Percentiles rank a stretch among this genome's conserved stretches.
Evolutionary conservation across 1,140 invertebrate genomes (phyloP).

Genomic region (Bacillus rossius): DNA sequence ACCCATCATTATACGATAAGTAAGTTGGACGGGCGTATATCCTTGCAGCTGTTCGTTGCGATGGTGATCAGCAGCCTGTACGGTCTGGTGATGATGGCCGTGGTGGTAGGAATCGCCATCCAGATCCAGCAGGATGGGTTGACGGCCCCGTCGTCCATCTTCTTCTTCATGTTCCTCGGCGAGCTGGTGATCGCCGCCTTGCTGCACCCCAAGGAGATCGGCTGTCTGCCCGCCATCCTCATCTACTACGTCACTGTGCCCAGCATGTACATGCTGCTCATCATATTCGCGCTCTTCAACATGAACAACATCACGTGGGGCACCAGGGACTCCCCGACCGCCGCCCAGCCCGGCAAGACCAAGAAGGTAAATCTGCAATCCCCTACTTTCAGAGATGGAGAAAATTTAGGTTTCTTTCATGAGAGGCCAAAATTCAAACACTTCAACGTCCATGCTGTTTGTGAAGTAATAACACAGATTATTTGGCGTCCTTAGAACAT

Average conservation of each 20-base stretch:
- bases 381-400: too few species aligned
- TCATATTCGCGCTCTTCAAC: conserved; percentile 88
- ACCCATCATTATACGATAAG: too few species aligned
- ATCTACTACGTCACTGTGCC: conserved; percentile 91
- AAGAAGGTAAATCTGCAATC: conserved; percentile 41
- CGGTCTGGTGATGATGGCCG: conserved; percentile 88
- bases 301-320: conserved; percentile 89
- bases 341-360: conserved; percentile 34
- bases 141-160: conserved; percentile 70
- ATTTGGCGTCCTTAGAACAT: too few species aligned
- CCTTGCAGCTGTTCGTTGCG: conserved; percentile 53
- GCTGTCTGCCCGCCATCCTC: conserved; percentile 67
- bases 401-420: neutral
- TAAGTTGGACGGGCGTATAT: too few species aligned
- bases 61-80: conserved; percentile 72
- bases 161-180: conserved; percentile 57
- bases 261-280: conserved; percentile 89
- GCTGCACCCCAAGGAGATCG: conserved; percentile 80
- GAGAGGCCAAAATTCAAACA: neutral
- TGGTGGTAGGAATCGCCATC: conserved; percentile 78
- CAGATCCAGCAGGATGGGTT: conserved; percentile 76
- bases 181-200: conserved; percentile 64
- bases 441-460: neutral
- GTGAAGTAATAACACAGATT: neutral
- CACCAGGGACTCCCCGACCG: conserved; percentile 62